These are phyloP conservation scores for Cheilosia grossa DNA, from an alignment of 2,888 invertebrate genomes.

Conservation along the genomic window DNA sequence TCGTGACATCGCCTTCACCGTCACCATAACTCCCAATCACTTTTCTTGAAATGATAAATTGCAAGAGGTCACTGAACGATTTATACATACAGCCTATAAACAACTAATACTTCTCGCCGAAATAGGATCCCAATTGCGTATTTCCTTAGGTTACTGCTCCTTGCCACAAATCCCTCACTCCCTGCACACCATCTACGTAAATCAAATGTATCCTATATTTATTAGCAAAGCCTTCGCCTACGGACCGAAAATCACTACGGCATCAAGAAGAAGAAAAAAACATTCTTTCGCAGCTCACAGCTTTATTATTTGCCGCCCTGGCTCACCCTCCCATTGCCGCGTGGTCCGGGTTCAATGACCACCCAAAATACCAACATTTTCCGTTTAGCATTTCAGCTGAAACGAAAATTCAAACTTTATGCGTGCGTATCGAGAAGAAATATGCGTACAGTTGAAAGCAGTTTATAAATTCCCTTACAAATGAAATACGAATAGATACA, in stretches of 20 bases:
- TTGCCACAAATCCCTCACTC: background rate
- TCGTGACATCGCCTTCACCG: slow-evolving; percentile 9
- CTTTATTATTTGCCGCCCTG: slow-evolving; percentile 43
- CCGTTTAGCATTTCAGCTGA: slow-evolving; percentile 56
- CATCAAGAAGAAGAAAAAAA: slow-evolving; percentile 41
- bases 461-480: slow-evolving; percentile 62
- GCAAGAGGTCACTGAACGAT: slow-evolving; percentile 45
- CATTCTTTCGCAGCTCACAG: slow-evolving; percentile 43
- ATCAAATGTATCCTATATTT: slow-evolving; percentile 57
- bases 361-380: slow-evolving; percentile 55
- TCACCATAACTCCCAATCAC: slow-evolving; percentile 22
- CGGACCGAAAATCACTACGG: slow-evolving; percentile 3
- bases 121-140: slow-evolving; percentile 37
- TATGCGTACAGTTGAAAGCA: slow-evolving; percentile 46
- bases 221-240: slow-evolving; percentile 6
- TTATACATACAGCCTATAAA: slow-evolving; percentile 30
- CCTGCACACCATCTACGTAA: background rate
- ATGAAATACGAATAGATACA: slow-evolving; percentile 27
- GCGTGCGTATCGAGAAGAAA: slow-evolving; percentile 29
- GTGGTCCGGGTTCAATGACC: slow-evolving; percentile 69
- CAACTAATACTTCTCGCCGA: slow-evolving; percentile 25
- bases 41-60: slow-evolving; percentile 57
- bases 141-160: slow-evolving; percentile 53
- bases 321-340: slow-evolving; percentile 4
- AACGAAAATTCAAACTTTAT: slow-evolving; percentile 34